A percentile compares a stretch with the other conserved stretches of the same genome.
phyloP scores from a whole-genome alignment of 2,113 vertebrate species.

The Spheniscus mendiculus region DNA sequence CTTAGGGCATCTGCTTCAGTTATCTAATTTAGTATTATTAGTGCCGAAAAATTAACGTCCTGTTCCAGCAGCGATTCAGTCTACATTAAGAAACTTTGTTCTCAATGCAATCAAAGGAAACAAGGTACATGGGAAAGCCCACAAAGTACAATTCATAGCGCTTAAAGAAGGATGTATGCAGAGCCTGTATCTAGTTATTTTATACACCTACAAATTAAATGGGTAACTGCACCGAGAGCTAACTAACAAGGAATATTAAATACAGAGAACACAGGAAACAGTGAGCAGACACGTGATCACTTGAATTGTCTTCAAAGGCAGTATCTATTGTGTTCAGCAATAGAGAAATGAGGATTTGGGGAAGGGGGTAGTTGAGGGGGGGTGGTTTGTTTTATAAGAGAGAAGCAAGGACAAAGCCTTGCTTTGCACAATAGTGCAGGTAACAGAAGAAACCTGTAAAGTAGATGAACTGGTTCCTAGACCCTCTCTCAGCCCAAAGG shows the following conservation, averaged over 20 bases:
- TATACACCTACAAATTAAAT: not conserved
- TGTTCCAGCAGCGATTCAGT: not conserved
- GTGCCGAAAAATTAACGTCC: not conserved
- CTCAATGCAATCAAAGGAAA: not conserved
- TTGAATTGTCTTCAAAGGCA: not conserved
- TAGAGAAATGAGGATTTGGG: not conserved
- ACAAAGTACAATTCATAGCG: not conserved
- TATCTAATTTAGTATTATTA: not conserved
- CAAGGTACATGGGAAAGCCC: not conserved
- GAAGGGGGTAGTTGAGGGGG: not conserved
- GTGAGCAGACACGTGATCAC: not conserved
- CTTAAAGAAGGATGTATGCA: not conserved
- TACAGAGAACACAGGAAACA: not conserved
- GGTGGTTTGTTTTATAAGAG: not conserved
- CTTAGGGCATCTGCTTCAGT: not conserved
- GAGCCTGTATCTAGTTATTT: not conserved
- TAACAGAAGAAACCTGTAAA: not conserved
- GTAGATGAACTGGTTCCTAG: conserved; percentile 23
- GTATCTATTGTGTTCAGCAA: not conserved
- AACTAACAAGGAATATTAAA: not conserved
- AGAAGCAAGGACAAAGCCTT: not conserved
- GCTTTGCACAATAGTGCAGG: not conserved
- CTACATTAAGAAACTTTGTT: not conserved
- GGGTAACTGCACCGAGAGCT: not conserved
- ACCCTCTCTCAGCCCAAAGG: conserved; percentile 2